Evolutionary conservation across 2,797 vertebrate genomes (phyloP).

Genomic region (Simalia tracyae): DNA sequence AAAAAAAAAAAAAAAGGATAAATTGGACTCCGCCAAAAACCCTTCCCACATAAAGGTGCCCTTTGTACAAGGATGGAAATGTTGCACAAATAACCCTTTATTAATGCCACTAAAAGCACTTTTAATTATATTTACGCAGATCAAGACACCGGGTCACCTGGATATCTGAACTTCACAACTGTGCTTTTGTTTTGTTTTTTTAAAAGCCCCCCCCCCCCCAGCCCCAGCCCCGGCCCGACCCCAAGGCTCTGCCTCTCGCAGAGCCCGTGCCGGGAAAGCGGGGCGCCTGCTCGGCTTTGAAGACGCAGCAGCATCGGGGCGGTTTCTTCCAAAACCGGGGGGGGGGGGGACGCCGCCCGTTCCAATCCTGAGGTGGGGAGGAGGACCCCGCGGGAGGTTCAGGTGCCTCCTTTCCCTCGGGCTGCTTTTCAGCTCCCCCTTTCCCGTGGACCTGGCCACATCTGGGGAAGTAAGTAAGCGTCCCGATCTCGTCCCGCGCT

Average conservation of each 20-base stretch:
- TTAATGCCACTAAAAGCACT: slow-evolving; percentile 95
- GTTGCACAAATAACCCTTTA: slow-evolving; percentile 99
- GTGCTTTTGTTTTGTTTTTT: slow-evolving; percentile 66
- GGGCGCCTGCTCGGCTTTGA: not conserved
- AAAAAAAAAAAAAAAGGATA: slow-evolving; percentile 86
- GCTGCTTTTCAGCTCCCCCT: no score
- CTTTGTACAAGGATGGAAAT: slow-evolving; percentile 97
- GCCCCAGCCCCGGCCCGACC: not conserved
- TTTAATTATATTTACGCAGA: slow-evolving; percentile 96
- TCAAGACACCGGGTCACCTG: slow-evolving; percentile 78
- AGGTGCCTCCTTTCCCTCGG: not conserved
- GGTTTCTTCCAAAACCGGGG: no score
- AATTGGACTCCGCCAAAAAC: slow-evolving; percentile 88
- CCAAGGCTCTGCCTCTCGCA: not conserved
- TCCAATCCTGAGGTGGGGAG: not conserved
- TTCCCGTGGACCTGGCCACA: slow-evolving; percentile 16
- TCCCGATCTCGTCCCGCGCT: slow-evolving; percentile 63
- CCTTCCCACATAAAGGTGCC: slow-evolving; percentile 89
- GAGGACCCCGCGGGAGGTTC: not conserved
- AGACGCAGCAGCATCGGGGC: not conserved
- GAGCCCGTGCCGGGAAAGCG: not conserved
- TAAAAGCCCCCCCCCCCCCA: slow-evolving; percentile 15
- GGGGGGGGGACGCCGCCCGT: not conserved
- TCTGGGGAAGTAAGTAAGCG: slow-evolving; percentile 72
- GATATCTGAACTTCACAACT: slow-evolving; percentile 67